Base-by-base conservation (phyloP, 1,140 invertebrate genomes). In the Planococcus citri region DNA sequence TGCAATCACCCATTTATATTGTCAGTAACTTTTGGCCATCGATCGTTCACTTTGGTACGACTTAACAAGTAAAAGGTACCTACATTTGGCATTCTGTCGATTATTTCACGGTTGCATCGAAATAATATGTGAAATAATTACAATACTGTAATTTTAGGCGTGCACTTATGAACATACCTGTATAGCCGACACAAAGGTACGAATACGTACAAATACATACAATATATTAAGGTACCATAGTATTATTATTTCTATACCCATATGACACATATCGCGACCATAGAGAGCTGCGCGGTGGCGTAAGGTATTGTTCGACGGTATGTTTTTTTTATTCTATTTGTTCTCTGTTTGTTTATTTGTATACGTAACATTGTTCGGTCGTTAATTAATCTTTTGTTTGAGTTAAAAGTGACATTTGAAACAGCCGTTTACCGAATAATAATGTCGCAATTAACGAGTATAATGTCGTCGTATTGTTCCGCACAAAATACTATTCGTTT, bases 341-440 rank as follows among this genome's bases (percentile, higher is more conserved):
- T 64, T 17, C 24, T 64, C 25, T 24, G 21, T 64, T 64, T 64
- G 60, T 64, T 64, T 64, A 27, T 64, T 64, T 64, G 60, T 64
- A n/a, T n/a, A 17, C 20, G 60, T 64, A 24, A 64, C 20, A 20
- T 64, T 64, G 60, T 64, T 64, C 25, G 24, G 60, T 64, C 60
- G 60, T 64, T 64, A 64, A 64, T 64, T 64, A 64, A 64, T 64
- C 60, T 64, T 64, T 64, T 64, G 60, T 64, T 64, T 64, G 17
- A 64, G 60, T 64, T 64, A 64, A 64, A 64, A 64, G 60, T 64
- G 60, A 64, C 60, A 64, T 64, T 64, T 64, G 22, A 24, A 64
- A 64, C 60, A 64, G 60, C 60, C 60, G 60, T 64, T 64, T 64
- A 64, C 60, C 60, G 60, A 64, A 64, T 64, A 64, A 64, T 64